Percentiles rank a stretch among this genome's conserved stretches.
Conservation (phyloP, 2,888 invertebrate genomes). For the Sialis lutaria region DNA sequence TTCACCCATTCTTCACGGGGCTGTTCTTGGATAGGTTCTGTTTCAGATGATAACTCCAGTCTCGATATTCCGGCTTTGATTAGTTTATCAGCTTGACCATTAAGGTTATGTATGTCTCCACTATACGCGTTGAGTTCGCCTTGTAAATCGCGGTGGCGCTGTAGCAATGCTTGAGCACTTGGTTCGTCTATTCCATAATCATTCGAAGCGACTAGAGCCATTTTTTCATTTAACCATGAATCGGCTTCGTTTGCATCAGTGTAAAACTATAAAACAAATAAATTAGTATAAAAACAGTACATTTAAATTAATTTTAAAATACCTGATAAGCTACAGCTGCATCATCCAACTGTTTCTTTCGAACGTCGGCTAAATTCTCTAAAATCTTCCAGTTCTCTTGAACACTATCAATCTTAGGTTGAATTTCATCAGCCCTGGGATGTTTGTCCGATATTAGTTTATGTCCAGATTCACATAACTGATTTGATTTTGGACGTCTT, state of each 20-base stretch:
- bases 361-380: slow-evolving; percentile 58
- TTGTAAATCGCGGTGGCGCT: slow-evolving; percentile 71
- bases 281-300: not conserved
- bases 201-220: slow-evolving; percentile 71
- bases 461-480: slow-evolving; percentile 51
- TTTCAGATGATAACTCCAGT: slow-evolving; percentile 43
- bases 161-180: slow-evolving; percentile 72
- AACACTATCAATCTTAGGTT: slow-evolving; percentile 58
- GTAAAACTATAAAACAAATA: slow-evolving; percentile 46
- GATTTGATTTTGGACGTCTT: slow-evolving; percentile 49
- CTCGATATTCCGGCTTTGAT: slow-evolving; percentile 58
- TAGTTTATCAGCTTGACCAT: slow-evolving; percentile 60
- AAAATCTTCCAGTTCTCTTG: slow-evolving; percentile 79
- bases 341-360: slow-evolving; percentile 64
- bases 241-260: slow-evolving; percentile 96
- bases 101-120: slow-evolving; percentile 68
- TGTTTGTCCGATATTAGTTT: slow-evolving; percentile 66
- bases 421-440: slow-evolving; percentile 65
- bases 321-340: slow-evolving; percentile 85
- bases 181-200: slow-evolving; percentile 91
- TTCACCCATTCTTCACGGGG: slow-evolving; percentile 61
- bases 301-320: slow-evolving; percentile 5
- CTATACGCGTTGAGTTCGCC: slow-evolving; percentile 79
- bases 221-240: slow-evolving; percentile 93
- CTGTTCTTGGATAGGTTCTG: slow-evolving; percentile 36